Base-by-base conservation (phyloP, 2,888 invertebrate genomes). In the Cepaea hortensis region DNA sequence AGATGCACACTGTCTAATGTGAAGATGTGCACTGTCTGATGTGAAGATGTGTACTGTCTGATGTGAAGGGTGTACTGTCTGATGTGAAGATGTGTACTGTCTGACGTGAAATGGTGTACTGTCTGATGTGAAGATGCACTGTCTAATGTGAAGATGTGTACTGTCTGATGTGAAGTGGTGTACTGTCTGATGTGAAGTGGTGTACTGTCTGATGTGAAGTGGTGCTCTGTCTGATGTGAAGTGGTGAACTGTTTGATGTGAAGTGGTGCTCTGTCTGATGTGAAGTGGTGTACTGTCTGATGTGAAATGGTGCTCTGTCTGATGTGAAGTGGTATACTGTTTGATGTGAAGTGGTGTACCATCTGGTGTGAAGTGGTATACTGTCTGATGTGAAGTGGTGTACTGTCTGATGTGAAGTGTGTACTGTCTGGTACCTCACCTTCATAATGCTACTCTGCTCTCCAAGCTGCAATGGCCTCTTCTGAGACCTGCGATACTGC, bases 391-490 rank as follows among this genome's bases (percentile, higher is more conserved):
- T 68, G 20, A 18, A 11, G 68, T 4, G n/a, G 18, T 68, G 18
- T 9, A 68, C 68, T n/a, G 20, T 68, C 68, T 20, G n/a, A 68
- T 55, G 55, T 55, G 55, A 55, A 9, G 55, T 9, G 55, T 6
- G 6, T 6, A 9, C 6, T 11, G 6, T 55, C 55, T 55, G 55
- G 55, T 55, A 11, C 6, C 48, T 20, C 46, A 85, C 85, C 85
- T 85, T 70, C 6, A 70, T 48, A 0, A n/a, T 6, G 13, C 11
- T 18, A 46, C 79, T 68, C 13, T 50, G 50, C 2, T 62, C 70
- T 50, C 81, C 65, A 11, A 81, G n/a, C 11, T 76, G 35, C 48
- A 86, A n/a, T 68, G 77, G 68, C 75, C 85, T 79, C 35, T 46
- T 48, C 23, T 86, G 79, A 13, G 77, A 76, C 35, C n/a, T 15